phyloP scores from a whole-genome alignment of 2,888 invertebrate species.

The Eristalinus sepulchralis region DNA sequence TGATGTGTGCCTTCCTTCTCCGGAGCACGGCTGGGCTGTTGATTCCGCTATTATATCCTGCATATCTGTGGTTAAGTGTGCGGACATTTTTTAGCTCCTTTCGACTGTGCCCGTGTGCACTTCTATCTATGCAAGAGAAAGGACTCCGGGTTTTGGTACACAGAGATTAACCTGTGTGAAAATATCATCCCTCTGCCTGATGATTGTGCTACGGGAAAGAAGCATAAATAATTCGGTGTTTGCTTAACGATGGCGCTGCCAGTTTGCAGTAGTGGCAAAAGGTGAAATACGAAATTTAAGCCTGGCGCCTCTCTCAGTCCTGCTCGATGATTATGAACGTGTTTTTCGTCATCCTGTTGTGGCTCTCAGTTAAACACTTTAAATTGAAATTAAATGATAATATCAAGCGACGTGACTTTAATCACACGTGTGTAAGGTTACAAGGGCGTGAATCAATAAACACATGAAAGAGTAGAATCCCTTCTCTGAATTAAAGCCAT shows the following conservation, averaged over 20 bases:
- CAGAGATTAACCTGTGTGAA: constrained; percentile 57
- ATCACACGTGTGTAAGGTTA: background rate
- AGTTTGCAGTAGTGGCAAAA: constrained; percentile 20
- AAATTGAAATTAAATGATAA: constrained; percentile 50
- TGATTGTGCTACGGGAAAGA: constrained; percentile 41
- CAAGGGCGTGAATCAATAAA: too few species aligned
- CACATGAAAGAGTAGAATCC: too few species aligned
- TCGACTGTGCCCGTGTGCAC: constrained; percentile 44
- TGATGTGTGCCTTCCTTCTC: constrained; percentile 59
- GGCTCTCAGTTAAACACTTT: background rate
- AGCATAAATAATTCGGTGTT: constrained; percentile 68
- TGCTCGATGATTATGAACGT: background rate
- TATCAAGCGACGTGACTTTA: constrained; percentile 4
- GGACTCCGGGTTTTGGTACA: constrained; percentile 29
- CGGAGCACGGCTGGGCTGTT: constrained; percentile 48
- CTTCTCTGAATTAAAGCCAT: too few species aligned
- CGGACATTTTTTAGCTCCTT: constrained; percentile 42
- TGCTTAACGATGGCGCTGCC: constrained; percentile 50
- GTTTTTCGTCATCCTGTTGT: constrained; percentile 1
- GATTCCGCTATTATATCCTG: constrained; percentile 56
- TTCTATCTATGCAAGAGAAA: constrained; percentile 35
- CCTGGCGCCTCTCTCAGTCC: background rate
- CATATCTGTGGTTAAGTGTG: constrained; percentile 71
- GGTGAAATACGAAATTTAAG: constrained; percentile 14
- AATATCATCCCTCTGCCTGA: constrained; percentile 49